phyloP scores from a whole-genome alignment of 2,113 vertebrate species.

The Candoia aspera region DNA sequence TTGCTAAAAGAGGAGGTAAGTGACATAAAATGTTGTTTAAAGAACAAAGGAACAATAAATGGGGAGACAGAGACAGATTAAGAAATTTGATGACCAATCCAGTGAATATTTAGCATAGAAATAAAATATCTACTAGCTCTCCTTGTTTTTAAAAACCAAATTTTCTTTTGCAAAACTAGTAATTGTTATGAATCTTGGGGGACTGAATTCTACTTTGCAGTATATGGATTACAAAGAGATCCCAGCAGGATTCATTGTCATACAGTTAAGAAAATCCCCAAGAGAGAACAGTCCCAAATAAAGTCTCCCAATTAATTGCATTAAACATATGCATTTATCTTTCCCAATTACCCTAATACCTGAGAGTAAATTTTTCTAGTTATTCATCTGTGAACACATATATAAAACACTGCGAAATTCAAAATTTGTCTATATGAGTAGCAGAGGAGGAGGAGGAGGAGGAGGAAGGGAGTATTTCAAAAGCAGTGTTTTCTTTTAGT shows the following conservation, averaged over 20 bases:
- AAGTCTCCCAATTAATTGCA: conserved; percentile 7
- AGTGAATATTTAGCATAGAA: background rate
- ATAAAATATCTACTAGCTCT: background rate
- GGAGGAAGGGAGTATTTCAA: background rate
- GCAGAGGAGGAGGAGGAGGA: background rate
- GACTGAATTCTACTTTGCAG: conserved; percentile 1
- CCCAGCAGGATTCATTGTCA: background rate
- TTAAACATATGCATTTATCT: background rate
- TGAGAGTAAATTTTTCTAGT: background rate
- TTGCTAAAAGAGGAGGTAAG: conserved; percentile 6
- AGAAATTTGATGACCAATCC: background rate
- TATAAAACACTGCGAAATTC: background rate
- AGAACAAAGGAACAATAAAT: background rate
- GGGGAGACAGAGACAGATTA: background rate
- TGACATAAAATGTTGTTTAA: background rate
- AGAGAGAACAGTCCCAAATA: background rate
- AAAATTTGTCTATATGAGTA: background rate
- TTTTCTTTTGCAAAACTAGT: background rate
- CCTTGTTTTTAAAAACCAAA: background rate
- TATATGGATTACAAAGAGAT: background rate
- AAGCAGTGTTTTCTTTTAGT: background rate
- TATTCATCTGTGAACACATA: background rate
- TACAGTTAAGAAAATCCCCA: conserved; percentile 2
- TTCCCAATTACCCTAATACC: background rate
- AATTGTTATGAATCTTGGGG: background rate